These are phyloP conservation scores for Manis pentadactyla DNA, from an alignment of 2,797 vertebrate species.

Conservation along the genomic window DNA sequence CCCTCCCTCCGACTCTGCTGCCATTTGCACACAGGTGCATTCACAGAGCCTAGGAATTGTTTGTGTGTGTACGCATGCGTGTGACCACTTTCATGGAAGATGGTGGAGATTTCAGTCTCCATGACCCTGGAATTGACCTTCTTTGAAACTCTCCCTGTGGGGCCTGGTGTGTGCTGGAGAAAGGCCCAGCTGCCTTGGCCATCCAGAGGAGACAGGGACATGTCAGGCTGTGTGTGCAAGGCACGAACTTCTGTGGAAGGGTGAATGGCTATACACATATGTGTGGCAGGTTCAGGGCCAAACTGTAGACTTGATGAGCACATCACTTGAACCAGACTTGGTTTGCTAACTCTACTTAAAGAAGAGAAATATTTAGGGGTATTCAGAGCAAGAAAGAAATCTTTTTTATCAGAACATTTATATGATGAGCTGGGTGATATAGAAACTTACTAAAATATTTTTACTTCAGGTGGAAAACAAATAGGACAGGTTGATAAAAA, in stretches of 20 bases:
- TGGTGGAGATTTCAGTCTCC: neutral
- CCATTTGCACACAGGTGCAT: neutral
- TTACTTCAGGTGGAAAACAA: constrained; percentile 44
- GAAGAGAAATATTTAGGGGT: neutral
- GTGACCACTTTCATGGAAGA: neutral
- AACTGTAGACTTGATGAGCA: neutral
- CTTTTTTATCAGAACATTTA: constrained; percentile 65
- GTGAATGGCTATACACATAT: neutral
- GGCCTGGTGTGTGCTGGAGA: neutral
- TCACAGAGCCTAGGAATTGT: neutral
- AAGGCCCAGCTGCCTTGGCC: neutral
- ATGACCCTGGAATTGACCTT: neutral
- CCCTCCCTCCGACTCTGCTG: neutral
- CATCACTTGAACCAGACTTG: neutral
- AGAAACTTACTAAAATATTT: constrained; percentile 41
- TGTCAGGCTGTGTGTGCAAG: neutral
- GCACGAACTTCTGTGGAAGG: neutral
- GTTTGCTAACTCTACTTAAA: neutral
- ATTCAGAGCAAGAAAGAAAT: constrained; percentile 36
- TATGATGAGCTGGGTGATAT: constrained; percentile 1
- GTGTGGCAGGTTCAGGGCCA: neutral
- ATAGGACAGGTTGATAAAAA: constrained; percentile 28
- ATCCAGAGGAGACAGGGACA: neutral
- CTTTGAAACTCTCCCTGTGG: neutral
- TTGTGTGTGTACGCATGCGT: neutral